Evolutionary conservation across 2,888 invertebrate genomes (phyloP).

Genomic region (Piscicola geometra): DNA sequence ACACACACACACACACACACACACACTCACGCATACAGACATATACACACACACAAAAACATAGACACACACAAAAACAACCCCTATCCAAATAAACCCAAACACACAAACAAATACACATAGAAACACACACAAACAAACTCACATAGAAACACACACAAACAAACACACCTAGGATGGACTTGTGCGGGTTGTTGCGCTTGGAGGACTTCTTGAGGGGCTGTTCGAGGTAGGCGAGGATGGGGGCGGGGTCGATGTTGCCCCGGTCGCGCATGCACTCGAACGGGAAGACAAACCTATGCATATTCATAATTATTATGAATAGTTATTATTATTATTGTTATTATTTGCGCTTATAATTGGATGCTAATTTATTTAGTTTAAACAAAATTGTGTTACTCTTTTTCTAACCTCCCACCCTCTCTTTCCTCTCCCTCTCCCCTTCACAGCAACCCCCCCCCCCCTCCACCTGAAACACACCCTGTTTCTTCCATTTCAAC

Average conservation of each 20-base stretch:
- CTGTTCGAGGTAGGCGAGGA: slow-evolving; percentile 72
- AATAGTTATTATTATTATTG: too few relatives aligned
- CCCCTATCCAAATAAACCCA: neutral
- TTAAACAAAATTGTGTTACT: too few relatives aligned
- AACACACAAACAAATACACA: neutral
- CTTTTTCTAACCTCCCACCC: neutral
- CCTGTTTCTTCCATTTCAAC: neutral
- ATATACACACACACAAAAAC: too few relatives aligned
- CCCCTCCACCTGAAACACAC: neutral
- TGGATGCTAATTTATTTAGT: too few relatives aligned
- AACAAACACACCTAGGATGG: neutral
- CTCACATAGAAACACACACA: too few relatives aligned
- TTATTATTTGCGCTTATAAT: too few relatives aligned
- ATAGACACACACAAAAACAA: too few relatives aligned
- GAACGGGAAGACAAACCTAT: slow-evolving; percentile 62
- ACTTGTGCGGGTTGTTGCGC: slow-evolving; percentile 22
- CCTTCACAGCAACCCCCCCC: neutral
- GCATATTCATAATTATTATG: neutral
- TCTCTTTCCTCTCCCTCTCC: neutral
- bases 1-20: neutral
- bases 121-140: too few relatives aligned
- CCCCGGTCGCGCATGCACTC: slow-evolving; percentile 95
- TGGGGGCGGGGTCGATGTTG: slow-evolving; percentile 89
- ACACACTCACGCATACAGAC: neutral
- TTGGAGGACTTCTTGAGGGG: slow-evolving; percentile 44